Base-by-base conservation (phyloP, 2,797 vertebrate genomes). In the Leptoclinus maculatus region DNA sequence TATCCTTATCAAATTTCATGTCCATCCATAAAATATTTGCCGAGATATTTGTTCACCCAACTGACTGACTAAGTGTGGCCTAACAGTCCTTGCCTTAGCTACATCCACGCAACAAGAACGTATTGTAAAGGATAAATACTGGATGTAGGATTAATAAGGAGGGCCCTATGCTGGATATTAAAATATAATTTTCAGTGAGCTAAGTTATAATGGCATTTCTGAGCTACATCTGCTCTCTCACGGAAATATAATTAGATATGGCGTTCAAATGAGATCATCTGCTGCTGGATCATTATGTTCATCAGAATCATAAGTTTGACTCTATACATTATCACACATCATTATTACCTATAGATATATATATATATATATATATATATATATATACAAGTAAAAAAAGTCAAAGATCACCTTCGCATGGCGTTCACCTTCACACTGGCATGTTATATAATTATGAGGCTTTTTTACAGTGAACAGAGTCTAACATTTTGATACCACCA, bases 191-290 rank as follows among this genome's bases (percentile, higher is more conserved):
- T 62, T 27, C 17, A 63, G 14, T 1, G 9, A 68, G 32, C 43
- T 5, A 34, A 45, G n/a, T 17, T 27, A 49, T 75, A n/a, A 66
- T 16, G n/a, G 10, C 19, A 21, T 58, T 36, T 66, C 16, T 69
- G n/a, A 25, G 27, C 57, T 25, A 63, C 66, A 54, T 68, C 47
- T 47, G 47, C 29, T 62, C 57, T 68, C 74, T 60, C 47, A 64
- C 29, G 38, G n/a, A 70, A 70, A 45, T 49, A 49, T 38, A 23
- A 23, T 29, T 65, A 29, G 59, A 64, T 16, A 57, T 45, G 1
- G 21, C 34, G 25, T 25, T 43, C 27, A 63, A n/a, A 63, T n/a
- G 36, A 68, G 45, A 68, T 21, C 19, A 53, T 68, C 21, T 34
- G 45, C 21, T 47, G 11, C 16, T 47, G 11, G 8, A 58, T 47